Conservation (phyloP, 2,888 invertebrate genomes). For the Tolmerus cingulatus region DNA sequence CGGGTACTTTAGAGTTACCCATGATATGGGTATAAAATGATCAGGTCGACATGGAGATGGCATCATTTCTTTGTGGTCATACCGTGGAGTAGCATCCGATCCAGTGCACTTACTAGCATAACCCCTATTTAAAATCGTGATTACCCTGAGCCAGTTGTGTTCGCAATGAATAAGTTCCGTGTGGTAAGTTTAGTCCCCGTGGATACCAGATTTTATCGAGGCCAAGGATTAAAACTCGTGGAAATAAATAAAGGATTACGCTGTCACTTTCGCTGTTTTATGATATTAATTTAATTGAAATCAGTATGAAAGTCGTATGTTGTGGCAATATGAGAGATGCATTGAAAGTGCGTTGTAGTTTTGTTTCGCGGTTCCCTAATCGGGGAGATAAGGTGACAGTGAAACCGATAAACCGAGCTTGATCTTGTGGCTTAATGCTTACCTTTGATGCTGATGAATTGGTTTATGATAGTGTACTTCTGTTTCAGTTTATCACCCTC, state of each 20-base stretch:
- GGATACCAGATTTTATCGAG: not conserved
- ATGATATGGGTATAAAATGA: slow-evolving; percentile 48
- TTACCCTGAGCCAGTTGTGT: not conserved
- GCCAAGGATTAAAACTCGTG: not conserved
- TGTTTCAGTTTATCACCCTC: slow-evolving; percentile 75
- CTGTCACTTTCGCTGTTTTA: not conserved
- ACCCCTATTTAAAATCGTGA: not conserved
- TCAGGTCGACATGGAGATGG: slow-evolving; percentile 48
- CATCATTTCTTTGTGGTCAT: slow-evolving; percentile 48
- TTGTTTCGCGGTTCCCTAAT: not conserved
- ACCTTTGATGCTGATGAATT: not conserved
- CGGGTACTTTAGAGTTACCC: slow-evolving; percentile 12
- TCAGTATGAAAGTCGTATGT: not conserved
- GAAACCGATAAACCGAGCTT: slow-evolving; percentile 21
- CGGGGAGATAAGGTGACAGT: not conserved
- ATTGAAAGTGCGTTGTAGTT: slow-evolving; percentile 6
- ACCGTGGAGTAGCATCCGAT: slow-evolving; percentile 7
- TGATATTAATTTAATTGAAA: not conserved
- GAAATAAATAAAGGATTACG: not conserved
- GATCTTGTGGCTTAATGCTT: slow-evolving; percentile 25
- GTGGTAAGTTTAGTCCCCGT: slow-evolving; percentile 34
- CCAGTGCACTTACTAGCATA: slow-evolving; percentile 3
- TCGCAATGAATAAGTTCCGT: slow-evolving; percentile 41
- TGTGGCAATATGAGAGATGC: not conserved
- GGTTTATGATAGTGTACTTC: not conserved